These are phyloP conservation scores for Tetramorium simillimum DNA, from an alignment of 1,140 invertebrate genomes.

Conservation along the genomic window DNA sequence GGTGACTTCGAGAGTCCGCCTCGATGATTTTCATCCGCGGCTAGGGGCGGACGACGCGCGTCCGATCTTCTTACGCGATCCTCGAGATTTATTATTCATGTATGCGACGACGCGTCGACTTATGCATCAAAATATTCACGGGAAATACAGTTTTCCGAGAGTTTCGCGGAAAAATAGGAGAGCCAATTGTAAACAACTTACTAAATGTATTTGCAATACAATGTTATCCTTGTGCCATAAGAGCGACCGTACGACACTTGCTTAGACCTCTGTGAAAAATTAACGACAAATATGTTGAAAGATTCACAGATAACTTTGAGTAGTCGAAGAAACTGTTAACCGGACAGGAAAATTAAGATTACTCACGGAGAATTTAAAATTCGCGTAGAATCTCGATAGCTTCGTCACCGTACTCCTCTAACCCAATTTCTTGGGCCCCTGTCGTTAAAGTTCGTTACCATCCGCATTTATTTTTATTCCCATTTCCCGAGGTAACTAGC, in stretches of 20 bases:
- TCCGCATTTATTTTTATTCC: slow-evolving; percentile 65
- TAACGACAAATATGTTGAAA: background rate
- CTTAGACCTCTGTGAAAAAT: background rate
- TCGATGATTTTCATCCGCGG: slow-evolving; percentile 37
- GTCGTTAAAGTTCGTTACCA: slow-evolving; percentile 39
- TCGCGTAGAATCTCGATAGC: background rate
- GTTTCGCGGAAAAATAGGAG: slow-evolving; percentile 20
- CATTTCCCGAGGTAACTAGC: slow-evolving; percentile 54
- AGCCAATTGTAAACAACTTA: background rate
- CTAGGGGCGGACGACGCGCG: background rate
- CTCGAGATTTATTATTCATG: slow-evolving; percentile 37
- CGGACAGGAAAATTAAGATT: background rate
- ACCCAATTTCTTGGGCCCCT: background rate
- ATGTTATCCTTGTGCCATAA: background rate
- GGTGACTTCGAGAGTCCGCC: slow-evolving; percentile 9
- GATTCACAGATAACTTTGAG: background rate
- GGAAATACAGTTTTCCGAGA: background rate
- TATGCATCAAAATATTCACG: background rate
- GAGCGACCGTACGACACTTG: background rate
- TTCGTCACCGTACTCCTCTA: background rate
- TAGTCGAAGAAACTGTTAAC: background rate
- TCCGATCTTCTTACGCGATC: background rate
- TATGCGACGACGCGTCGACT: background rate
- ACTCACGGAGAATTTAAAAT: background rate
- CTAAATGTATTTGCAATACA: slow-evolving; percentile 9